phyloP scores from a whole-genome alignment of 2,797 vertebrate species.

The Thripadectes ignobilis region DNA sequence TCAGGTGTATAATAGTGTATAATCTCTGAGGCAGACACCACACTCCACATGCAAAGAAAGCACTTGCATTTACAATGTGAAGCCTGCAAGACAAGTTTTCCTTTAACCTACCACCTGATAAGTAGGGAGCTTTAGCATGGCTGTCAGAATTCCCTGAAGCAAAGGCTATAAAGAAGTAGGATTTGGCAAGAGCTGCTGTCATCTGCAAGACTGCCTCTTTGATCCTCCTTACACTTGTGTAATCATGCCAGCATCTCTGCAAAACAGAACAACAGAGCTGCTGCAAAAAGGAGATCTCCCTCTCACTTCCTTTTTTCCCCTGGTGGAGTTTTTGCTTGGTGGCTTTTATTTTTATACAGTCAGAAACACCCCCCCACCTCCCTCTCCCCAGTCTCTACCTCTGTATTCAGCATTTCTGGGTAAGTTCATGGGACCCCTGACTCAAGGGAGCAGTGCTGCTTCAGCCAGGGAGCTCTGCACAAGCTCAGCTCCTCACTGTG shows the following conservation, averaged over 20 bases:
- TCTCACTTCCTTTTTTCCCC: neutral
- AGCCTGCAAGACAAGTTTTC: conserved; percentile 42
- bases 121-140: neutral
- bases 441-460: neutral
- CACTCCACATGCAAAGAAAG: neutral
- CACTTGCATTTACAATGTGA: neutral
- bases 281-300: conserved; percentile 5
- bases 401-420: neutral
- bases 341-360: neutral
- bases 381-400: neutral
- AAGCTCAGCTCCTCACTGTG: neutral
- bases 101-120: neutral
- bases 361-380: neutral
- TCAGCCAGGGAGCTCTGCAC: neutral
- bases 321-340: neutral
- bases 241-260: conserved; percentile 53
- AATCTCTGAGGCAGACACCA: neutral
- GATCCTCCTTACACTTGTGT: conserved; percentile 44
- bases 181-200: conserved; percentile 49
- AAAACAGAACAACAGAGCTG: conserved; percentile 10
- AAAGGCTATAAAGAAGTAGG: conserved; percentile 5
- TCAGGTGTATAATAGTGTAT: neutral
- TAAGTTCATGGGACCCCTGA: neutral
- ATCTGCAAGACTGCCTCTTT: conserved; percentile 42
- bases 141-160: conserved; percentile 36